Evolutionary conservation across 2,797 vertebrate genomes (phyloP).

Genomic region (Pseudomugil tenellus): DNA sequence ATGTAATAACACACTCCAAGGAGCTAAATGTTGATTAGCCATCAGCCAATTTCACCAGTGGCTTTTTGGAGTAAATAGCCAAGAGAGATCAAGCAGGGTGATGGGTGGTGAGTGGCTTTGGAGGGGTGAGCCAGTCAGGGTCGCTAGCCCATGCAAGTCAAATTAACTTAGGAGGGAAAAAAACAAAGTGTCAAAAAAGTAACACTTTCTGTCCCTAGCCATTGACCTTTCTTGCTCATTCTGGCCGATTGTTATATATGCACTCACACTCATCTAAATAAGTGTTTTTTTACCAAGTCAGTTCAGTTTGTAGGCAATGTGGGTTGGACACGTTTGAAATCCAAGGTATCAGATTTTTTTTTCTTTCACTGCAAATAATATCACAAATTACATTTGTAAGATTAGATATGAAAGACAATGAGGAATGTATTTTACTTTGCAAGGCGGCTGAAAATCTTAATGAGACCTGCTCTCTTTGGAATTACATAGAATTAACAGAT

Average conservation of each 20-base stretch:
- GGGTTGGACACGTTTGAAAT: neutral
- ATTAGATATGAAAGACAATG: neutral
- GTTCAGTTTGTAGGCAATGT: neutral
- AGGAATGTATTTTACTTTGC: neutral
- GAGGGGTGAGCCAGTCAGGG: constrained; percentile 48
- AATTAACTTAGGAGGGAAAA: constrained; percentile 63
- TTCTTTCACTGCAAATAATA: constrained; percentile 5
- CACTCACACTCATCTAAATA: neutral
- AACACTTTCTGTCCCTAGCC: constrained; percentile 34
- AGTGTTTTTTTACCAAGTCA: neutral
- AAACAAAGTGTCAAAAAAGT: constrained; percentile 58
- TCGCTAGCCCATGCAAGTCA: constrained; percentile 61
- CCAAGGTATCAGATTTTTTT: neutral
- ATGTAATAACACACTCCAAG: constrained; percentile 84
- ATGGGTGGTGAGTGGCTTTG: constrained; percentile 40
- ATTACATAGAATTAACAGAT: neutral
- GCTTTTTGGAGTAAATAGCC: constrained; percentile 68
- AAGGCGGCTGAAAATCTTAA: neutral
- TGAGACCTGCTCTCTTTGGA: neutral
- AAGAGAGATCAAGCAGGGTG: constrained; percentile 37
- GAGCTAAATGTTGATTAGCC: constrained; percentile 85
- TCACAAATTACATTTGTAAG: neutral
- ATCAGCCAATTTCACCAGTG: constrained; percentile 78
- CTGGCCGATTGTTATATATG: neutral
- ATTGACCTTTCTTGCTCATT: constrained; percentile 15